These are phyloP conservation scores for Neelides folsomi DNA, from an alignment of 2,888 invertebrate species.

Conservation along the genomic window DNA sequence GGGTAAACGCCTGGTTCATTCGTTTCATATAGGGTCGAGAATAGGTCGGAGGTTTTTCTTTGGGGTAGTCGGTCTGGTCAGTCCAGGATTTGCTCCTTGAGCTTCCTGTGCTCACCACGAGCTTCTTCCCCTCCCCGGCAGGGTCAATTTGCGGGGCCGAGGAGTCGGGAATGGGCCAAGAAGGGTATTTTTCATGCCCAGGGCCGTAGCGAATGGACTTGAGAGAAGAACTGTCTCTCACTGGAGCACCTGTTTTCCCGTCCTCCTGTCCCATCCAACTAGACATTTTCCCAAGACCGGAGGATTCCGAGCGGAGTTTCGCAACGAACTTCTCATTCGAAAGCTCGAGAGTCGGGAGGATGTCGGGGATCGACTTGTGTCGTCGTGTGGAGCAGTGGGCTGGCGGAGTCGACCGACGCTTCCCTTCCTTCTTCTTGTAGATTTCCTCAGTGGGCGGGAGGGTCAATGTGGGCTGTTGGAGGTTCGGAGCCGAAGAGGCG, in stretches of 20 bases:
- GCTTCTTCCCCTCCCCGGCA: constrained; percentile 30
- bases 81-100: constrained; percentile 57
- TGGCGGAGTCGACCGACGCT: no score
- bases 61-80: constrained; percentile 55
- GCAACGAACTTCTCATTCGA: no score
- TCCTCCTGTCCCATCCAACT: no score
- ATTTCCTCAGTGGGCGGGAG: no score
- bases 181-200: constrained; percentile 60
- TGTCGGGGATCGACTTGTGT: no score
- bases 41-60: constrained; percentile 49
- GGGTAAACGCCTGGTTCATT: constrained; percentile 45
- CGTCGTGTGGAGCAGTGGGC: no score
- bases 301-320: no score
- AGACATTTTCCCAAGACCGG: no score
- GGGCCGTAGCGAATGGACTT: constrained; percentile 53
- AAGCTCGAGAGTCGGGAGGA: no score
- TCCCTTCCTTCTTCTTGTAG: no score
- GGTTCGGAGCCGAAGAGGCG: constrained; percentile 42
- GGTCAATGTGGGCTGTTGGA: constrained; percentile 27
- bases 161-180: constrained; percentile 51
- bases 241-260: constrained; percentile 40
- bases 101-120: constrained; percentile 39
- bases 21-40: constrained; percentile 52
- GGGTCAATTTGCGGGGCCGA: constrained; percentile 45
- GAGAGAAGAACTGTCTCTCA: constrained; percentile 53